phyloP scores from a whole-genome alignment of 2,113 vertebrate genomes.

The Phoxinus phoxinus region DNA sequence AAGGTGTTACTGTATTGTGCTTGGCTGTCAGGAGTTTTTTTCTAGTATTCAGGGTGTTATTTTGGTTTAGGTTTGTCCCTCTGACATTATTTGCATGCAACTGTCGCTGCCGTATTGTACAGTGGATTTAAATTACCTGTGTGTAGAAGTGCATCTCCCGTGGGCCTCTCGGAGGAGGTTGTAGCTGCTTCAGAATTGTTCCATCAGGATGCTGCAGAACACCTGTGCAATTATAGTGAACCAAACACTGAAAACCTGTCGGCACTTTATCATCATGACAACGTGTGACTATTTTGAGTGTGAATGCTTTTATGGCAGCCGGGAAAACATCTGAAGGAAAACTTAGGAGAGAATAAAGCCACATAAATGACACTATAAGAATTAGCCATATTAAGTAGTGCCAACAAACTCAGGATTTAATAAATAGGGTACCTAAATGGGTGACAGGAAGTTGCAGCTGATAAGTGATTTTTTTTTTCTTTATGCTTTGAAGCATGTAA shows the following conservation, averaged over 20 bases:
- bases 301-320: not conserved
- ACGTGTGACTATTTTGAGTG: not conserved
- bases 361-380: not conserved
- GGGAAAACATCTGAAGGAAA: not conserved
- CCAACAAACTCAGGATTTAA: too few relatives aligned
- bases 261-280: not conserved
- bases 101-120: not conserved
- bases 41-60: not conserved
- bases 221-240: constrained; percentile 69
- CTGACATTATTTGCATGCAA: not conserved
- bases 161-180: constrained; percentile 92
- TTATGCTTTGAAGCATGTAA: too few relatives aligned
- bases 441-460: not conserved
- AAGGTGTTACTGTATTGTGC: too few relatives aligned
- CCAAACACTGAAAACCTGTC: not conserved
- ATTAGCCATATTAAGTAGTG: too few relatives aligned
- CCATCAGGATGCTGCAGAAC: constrained; percentile 96
- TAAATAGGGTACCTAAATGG: not conserved
- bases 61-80: not conserved
- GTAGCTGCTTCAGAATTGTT: constrained; percentile 94
- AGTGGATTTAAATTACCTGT: constrained; percentile 80
- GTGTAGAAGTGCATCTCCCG: constrained; percentile 94
- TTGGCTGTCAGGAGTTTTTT: not conserved
- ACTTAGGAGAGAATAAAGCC: not conserved
- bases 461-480: too few relatives aligned